Evolutionary conservation across 1,140 invertebrate species (phyloP).

Genomic region (Rhynchophorus ferrugineus): DNA sequence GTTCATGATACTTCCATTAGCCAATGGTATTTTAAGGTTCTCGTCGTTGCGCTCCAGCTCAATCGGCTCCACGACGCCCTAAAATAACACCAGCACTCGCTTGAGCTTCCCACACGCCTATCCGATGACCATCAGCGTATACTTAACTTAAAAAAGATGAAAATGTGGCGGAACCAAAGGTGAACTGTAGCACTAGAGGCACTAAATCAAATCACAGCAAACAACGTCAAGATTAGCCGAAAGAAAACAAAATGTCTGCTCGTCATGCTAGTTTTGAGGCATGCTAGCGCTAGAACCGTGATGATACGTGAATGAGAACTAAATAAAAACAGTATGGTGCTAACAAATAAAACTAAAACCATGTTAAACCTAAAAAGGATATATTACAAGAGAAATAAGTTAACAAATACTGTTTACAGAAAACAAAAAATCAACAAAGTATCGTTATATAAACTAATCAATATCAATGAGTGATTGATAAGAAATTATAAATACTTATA

Average conservation of each 20-base stretch:
- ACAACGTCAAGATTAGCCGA: background rate
- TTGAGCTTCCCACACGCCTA: too few species aligned
- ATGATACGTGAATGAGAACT: background rate
- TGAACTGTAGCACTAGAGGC: background rate
- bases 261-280: too few species aligned
- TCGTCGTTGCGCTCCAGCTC: constrained; percentile 35
- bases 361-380: background rate
- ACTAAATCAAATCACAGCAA: constrained; percentile 1
- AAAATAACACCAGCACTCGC: background rate
- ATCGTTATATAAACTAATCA: background rate
- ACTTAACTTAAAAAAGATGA: constrained; percentile 9
- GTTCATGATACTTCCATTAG: constrained; percentile 88
- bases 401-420: background rate
- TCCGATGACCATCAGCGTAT: too few species aligned
- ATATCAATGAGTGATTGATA: background rate
- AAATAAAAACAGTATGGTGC: background rate
- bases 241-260: background rate
- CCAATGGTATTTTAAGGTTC: constrained; percentile 78
- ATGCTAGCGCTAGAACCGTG: too few species aligned
- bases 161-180: background rate
- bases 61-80: constrained; percentile 4
- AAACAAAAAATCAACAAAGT: background rate
- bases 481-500: background rate
- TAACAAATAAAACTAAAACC: background rate
- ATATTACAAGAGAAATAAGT: background rate